Evolutionary conservation across 2,113 vertebrate species (phyloP), one percentile per base, ranked within the genome.

Genomic region (Ageneiosus marmoratus): DNA sequence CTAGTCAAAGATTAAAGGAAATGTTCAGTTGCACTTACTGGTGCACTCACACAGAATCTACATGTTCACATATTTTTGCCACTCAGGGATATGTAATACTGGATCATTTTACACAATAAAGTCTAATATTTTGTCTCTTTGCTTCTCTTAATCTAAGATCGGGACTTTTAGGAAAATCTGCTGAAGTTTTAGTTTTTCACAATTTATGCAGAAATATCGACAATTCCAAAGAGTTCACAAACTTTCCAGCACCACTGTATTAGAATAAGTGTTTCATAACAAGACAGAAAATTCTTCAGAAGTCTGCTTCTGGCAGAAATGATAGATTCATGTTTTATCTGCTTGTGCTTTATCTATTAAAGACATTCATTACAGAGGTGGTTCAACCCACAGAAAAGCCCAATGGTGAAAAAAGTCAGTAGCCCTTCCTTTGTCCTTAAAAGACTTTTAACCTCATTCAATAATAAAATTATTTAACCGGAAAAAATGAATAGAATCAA

Each of bases 241-340:
- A 2, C 37, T 41, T 41, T 41, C 37, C 2, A 41, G 37, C 37
- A 41, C 37, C 37, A 86, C 83, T 81, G 13, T 67, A 80, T 27
- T n/a, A n/a, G 37, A 41, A 41, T 41, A 41, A 3, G 3, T 41
- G 37, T 41, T 41, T 74, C 8, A 53, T 41, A 44, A 73, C 50
- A 56, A 77, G 48, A 79, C 79, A 89, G 87, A 85, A 87, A 86
- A 58, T 83, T 86, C 18, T 83, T 58, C 81, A 87, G 48, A 89
- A 82, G 78, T 84, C 85, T 86, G 86, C 78, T 41, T 75, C 7
- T 85, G 77, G 81, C 58, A 87, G 88, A 89, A 51, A 86, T 90
- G 86, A 88, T 84, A 90, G 86, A 90, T 65, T 88, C 90, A 92
- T 93, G 92, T 88, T 89, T 86, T 84, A 88, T 89, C 86, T 89